Evolutionary conservation across 1,140 invertebrate species (phyloP), one percentile per base, ranked within the genome.

Genomic region (Drosophila fuyamai): DNA sequence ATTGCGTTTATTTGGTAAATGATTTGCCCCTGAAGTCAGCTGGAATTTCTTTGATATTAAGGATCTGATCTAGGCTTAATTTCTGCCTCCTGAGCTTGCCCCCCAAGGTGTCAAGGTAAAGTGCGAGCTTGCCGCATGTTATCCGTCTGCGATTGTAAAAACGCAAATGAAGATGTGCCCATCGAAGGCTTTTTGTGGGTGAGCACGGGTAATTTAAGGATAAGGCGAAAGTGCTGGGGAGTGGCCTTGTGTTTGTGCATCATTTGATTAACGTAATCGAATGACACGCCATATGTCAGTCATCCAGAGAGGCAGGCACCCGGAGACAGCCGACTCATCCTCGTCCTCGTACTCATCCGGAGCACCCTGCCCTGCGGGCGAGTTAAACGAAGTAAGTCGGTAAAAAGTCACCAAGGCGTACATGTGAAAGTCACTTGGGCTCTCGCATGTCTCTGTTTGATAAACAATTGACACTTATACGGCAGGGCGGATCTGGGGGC

Each of bases 201-300:
- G 29, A 7, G 5, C 8, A 8, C 8, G 29, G 13, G 14, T 18
- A 7, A 23, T 23, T 23, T 18, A 38, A 36, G 51, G 36, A 12
- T 13, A 40, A 13, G 16, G 23, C 10, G 9, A 14, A 13, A 27
- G 16, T 32, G 7, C 12, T 5, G 36, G 38, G 14, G 46, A 32
- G 40, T 29, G 36, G 40, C 23, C 55, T 76, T 76, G 79, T 86
- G 82, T 81, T 86, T 86, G 84, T 89, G 79, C 80, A 88, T 88
- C 80, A 88, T 88, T 89, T 88, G 84, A 88, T 88, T 88, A 88
- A 89, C 84, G 84, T 88, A 88, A 88, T 88, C 80, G 80, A 88
- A 88, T 88, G 73, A 76, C 74, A 76, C 74, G 74, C 73, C 74
- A 76, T 68, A 76, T 76, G 71, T 59, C 58, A 63, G 48, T 53